Evolutionary conservation across 2,797 vertebrate genomes (phyloP).

Genomic region (Typhlichthys eigenmanni): DNA sequence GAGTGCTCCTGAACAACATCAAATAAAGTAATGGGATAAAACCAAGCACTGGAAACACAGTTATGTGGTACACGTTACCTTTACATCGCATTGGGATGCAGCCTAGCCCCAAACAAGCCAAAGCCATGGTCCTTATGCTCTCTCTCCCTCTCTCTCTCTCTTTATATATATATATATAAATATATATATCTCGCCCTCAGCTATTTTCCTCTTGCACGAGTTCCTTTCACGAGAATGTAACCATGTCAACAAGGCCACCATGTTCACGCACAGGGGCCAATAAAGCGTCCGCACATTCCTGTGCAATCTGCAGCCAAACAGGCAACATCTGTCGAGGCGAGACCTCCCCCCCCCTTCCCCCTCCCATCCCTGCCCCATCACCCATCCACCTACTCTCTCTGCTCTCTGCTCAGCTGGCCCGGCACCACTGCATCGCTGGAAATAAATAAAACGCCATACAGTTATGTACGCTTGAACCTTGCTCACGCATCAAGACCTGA

Average conservation of each 20-base stretch:
- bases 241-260: conserved; percentile 16
- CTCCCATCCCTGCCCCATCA: background rate
- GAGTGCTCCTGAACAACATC: background rate
- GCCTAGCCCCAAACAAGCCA: conserved; percentile 67
- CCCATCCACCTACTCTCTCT: conserved; percentile 57
- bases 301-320: conserved; percentile 45
- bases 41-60: conserved; percentile 7
- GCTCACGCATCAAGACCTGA: background rate
- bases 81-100: conserved; percentile 57
- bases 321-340: conserved; percentile 60
- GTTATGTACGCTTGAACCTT: conserved; percentile 7
- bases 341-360: conserved; percentile 37
- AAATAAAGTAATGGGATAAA: background rate
- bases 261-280: conserved; percentile 19
- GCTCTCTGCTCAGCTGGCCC: conserved; percentile 40
- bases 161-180: background rate
- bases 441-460: conserved; percentile 2
- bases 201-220: background rate
- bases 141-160: conserved; percentile 17
- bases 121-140: conserved; percentile 58
- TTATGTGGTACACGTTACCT: conserved; percentile 56
- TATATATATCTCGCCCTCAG: background rate
- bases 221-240: conserved; percentile 25
- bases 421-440: conserved; percentile 6
- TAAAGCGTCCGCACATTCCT: conserved; percentile 40